phyloP scores from a whole-genome alignment of 2,888 invertebrate genomes.

The Teinopalpus imperialis region DNA sequence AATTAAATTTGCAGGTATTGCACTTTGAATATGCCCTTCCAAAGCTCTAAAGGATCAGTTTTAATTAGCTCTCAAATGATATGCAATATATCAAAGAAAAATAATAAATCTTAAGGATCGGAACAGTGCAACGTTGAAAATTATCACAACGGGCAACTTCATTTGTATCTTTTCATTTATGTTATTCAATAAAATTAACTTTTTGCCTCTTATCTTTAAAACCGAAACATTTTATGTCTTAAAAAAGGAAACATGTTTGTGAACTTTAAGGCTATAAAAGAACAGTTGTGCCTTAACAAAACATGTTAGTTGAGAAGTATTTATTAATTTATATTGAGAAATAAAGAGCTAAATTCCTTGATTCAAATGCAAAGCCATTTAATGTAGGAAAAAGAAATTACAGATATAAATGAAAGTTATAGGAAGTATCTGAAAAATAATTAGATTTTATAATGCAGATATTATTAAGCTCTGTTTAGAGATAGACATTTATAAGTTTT shows the following conservation, averaged over 20 bases:
- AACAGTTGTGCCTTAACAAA: constrained; percentile 20
- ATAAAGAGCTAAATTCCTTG: constrained; percentile 4
- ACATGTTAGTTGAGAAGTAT: constrained; percentile 1
- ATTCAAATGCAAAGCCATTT: constrained; percentile 7
- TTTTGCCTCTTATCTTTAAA: constrained; percentile 18
- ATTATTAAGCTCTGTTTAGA: too few relatives aligned
- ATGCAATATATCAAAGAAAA: constrained; percentile 64
- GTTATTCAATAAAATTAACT: constrained; percentile 11
- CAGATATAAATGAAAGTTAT: too few relatives aligned
- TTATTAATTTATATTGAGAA: constrained; percentile 10
- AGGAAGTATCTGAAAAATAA: neutral
- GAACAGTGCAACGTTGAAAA: constrained; percentile 32
- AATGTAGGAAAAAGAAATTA: too few relatives aligned
- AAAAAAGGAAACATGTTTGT: constrained; percentile 20
- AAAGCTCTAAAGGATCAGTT: constrained; percentile 56
- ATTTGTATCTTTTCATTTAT: constrained; percentile 4
- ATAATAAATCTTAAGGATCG: constrained; percentile 52
- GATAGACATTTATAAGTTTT: too few relatives aligned
- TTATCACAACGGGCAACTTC: constrained; percentile 1
- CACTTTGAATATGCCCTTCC: constrained; percentile 42
- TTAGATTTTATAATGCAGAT: too few relatives aligned
- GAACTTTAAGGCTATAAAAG: constrained; percentile 17
- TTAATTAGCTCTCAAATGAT: constrained; percentile 73
- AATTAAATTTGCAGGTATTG: constrained; percentile 70
- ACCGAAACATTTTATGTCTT: constrained; percentile 18